These are phyloP conservation scores for Synanthedon tipuliformis DNA, from an alignment of 2,888 invertebrate species.

Conservation along the genomic window DNA sequence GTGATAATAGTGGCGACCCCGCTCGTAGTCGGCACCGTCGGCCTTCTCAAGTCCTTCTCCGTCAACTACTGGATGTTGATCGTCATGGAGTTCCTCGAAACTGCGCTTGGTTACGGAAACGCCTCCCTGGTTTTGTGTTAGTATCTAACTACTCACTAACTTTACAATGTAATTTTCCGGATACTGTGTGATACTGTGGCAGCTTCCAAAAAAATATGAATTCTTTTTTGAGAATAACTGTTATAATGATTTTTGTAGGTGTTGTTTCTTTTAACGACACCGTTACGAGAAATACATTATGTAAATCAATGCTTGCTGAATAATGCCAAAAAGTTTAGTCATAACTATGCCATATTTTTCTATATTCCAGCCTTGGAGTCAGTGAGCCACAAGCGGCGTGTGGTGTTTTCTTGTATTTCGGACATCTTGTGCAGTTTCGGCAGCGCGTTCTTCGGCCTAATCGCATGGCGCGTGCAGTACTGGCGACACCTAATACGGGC, in stretches of 20 bases:
- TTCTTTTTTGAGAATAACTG: too few relatives aligned
- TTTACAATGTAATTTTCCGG: too few relatives aligned
- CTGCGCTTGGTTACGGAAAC: slow-evolving; percentile 70
- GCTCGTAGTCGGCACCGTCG: slow-evolving; percentile 70
- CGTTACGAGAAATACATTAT: too few relatives aligned
- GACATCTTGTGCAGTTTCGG: slow-evolving; percentile 68
- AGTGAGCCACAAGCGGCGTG: slow-evolving; percentile 52
- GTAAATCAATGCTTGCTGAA: too few relatives aligned
- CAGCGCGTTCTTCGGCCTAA: slow-evolving; percentile 75
- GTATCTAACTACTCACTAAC: slow-evolving; percentile 12
- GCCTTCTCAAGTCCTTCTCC: slow-evolving; percentile 76
- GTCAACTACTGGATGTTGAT: slow-evolving; percentile 76
- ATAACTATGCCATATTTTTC: not conserved
- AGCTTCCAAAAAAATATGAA: too few relatives aligned
- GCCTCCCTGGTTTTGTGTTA: slow-evolving; percentile 58
- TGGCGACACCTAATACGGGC: slow-evolving; percentile 78
- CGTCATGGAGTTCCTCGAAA: slow-evolving; percentile 79
- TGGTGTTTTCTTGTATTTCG: slow-evolving; percentile 49
- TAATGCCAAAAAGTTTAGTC: too few relatives aligned
- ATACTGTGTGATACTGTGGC: too few relatives aligned
- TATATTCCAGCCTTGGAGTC: slow-evolving; percentile 45
- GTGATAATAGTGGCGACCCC: slow-evolving; percentile 57
- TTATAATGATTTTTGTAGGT: not conserved
- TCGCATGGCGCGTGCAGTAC: slow-evolving; percentile 77
- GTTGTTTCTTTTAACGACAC: too few relatives aligned